Percentiles rank a stretch among this genome's conserved stretches.
These are phyloP conservation scores for Aphelinus certus DNA, from an alignment of 1,140 invertebrate species.

Conservation along the genomic window DNA sequence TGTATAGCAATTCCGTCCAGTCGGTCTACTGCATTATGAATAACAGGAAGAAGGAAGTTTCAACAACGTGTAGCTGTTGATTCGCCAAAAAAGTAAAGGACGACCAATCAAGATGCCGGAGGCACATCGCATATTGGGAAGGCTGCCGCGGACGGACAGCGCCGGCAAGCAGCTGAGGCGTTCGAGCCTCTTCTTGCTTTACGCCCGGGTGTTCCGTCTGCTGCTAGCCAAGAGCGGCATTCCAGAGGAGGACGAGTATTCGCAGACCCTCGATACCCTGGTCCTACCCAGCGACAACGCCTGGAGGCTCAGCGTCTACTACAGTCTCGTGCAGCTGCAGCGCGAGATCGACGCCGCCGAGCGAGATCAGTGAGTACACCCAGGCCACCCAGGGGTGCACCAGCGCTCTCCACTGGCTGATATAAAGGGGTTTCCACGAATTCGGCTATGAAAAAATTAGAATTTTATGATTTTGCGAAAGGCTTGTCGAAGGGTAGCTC, in stretches of 20 bases:
- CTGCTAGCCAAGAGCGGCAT: slow-evolving; percentile 47
- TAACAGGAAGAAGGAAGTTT: no score
- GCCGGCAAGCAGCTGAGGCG: slow-evolving; percentile 20
- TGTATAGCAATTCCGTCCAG: no score
- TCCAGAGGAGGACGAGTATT: slow-evolving; percentile 44
- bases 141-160: not conserved
- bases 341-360: slow-evolving; percentile 56
- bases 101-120: no score
- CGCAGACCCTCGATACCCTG: slow-evolving; percentile 54
- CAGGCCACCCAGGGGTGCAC: not conserved
- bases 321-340: slow-evolving; percentile 77
- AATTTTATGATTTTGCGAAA: no score
- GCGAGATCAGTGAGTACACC: not conserved
- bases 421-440: no score
- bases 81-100: no score
- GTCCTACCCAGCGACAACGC: slow-evolving; percentile 77
- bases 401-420: no score
- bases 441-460: no score
- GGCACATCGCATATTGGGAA: no score
- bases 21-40: no score
- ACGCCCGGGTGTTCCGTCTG: slow-evolving; percentile 54
- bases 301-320: slow-evolving; percentile 79
- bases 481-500: no score
- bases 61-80: no score
- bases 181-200: slow-evolving; percentile 50